These are phyloP conservation scores for Acrossocheilus wenchowensis DNA, from an alignment of 2,797 vertebrate species.

Conservation along the genomic window DNA sequence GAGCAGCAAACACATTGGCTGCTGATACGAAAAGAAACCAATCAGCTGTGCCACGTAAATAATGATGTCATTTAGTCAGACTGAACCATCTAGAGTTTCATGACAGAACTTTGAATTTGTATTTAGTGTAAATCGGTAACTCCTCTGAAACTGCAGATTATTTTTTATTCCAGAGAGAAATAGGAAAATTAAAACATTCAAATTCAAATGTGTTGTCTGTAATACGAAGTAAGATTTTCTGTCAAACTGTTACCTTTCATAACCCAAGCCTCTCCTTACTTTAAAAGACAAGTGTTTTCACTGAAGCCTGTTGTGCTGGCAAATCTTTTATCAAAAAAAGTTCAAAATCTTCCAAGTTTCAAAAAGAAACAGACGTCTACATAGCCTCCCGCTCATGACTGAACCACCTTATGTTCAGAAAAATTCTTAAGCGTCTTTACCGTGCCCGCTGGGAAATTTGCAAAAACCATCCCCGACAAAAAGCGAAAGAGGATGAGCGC, in stretches of 20 bases:
- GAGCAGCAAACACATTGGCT: not conserved
- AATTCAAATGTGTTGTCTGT: not conserved
- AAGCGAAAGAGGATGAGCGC: conserved; percentile 50
- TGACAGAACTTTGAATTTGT: not conserved
- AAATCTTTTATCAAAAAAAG: conserved; percentile 43
- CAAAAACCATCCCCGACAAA: conserved; percentile 54
- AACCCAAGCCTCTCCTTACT: not conserved
- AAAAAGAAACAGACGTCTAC: conserved; percentile 29
- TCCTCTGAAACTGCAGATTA: not conserved
- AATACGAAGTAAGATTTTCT: not conserved
- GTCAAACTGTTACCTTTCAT: not conserved
- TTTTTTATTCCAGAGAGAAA: not conserved
- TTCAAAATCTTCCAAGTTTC: conserved; percentile 25
- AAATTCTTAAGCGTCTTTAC: conserved; percentile 23
- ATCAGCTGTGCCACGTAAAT: not conserved
- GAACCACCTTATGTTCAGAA: conserved; percentile 17
- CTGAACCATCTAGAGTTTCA: not conserved
- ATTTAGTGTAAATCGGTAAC: not conserved
- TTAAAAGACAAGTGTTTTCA: conserved; percentile 29
- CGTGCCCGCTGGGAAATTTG: conserved; percentile 34
- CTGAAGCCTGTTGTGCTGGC: conserved; percentile 12
- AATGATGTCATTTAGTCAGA: too few species aligned
- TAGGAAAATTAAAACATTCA: not conserved
- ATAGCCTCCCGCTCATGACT: conserved; percentile 2
- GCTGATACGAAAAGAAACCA: not conserved